Base-by-base conservation (phyloP, 2,888 invertebrate species). In the Eretmocerus hayati region DNA sequence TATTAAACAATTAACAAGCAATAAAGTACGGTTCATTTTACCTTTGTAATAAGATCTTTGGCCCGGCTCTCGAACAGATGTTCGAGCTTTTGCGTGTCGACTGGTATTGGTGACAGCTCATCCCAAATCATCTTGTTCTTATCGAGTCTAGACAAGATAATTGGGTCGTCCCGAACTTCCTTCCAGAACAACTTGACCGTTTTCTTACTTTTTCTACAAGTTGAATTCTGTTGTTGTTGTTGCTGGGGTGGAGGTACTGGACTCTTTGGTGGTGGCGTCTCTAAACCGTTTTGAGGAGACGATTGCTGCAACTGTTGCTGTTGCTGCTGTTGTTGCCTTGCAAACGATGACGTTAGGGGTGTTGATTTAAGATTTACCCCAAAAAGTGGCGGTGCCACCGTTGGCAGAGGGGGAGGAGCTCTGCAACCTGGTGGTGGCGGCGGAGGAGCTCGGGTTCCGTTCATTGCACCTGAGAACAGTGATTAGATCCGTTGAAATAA, bases 181-280 rank as follows among this genome's bases (percentile, higher is more conserved):
- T 90, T 90, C 99, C 99, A 99, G 72, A 99, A 99, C 43, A 99
- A 76, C 73, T 95, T 95, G 13, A 99, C 89, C 20, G 97, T 97
- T 71, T 96, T 93, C 74, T 95, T 95, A 66, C 85, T 92, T 68
- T 92, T 92, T 68, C 84, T 87, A 33, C 82, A n/a, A 19, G 4
- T 32, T 5, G 31, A 16, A 6, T 38, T 37, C 19, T 62, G 76
- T 8, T 22, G 9, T 23, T 31, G 40, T 22, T 45, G 40, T 37
- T 21, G 49, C 31, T 55, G 65, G 48, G 41, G 50, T n/a, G 32
- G 32, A 16, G 44, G 39, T 9, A 62, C 59, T 41, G 66, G 64
- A 53, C 66, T 67, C 59, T 65, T 66, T 48, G 65, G 62, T 42
- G 60, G 16, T 11, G 26, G 26, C 33, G 33, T 33, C 8, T 9